Evolutionary conservation across 2,113 vertebrate species (phyloP).

Genomic region (Euleptes europaea): DNA sequence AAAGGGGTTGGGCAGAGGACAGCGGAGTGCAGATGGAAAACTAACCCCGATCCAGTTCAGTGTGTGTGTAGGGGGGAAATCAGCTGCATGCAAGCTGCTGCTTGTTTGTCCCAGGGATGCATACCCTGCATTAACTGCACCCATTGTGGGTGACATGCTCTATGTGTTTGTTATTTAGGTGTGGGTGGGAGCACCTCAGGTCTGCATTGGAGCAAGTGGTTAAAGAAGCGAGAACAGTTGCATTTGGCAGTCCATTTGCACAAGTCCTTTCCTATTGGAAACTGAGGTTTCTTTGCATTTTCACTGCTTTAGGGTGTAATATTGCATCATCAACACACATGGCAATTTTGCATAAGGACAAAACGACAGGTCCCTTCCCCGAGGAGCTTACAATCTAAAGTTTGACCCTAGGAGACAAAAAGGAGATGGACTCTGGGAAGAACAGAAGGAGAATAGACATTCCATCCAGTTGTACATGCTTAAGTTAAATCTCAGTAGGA

Average conservation of each 20-base stretch:
- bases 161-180: fast-evolving
- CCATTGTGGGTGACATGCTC: fast-evolving
- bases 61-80: neutral
- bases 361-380: too few species aligned
- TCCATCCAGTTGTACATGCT: too few species aligned
- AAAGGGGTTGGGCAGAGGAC: slow-evolving; percentile 42
- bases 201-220: neutral
- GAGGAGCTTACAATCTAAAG: too few species aligned
- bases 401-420: too few species aligned
- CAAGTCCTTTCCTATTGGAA: neutral
- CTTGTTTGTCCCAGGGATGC: neutral
- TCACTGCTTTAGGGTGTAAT: neutral
- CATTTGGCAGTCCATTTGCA: neutral
- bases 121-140: neutral
- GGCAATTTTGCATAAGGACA: too few species aligned
- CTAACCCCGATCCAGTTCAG: slow-evolving; percentile 1
- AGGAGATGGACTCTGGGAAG: too few species aligned
- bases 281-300: neutral
- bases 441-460: too few species aligned
- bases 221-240: neutral
- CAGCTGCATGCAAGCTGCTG: fast-evolving
- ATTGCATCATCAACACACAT: too few species aligned
- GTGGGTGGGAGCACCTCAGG: neutral
- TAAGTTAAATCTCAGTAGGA: too few species aligned
- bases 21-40: neutral